Evolutionary conservation across 2,113 vertebrate species (phyloP).

Genomic region (Plecturocebus donacophilus): DNA sequence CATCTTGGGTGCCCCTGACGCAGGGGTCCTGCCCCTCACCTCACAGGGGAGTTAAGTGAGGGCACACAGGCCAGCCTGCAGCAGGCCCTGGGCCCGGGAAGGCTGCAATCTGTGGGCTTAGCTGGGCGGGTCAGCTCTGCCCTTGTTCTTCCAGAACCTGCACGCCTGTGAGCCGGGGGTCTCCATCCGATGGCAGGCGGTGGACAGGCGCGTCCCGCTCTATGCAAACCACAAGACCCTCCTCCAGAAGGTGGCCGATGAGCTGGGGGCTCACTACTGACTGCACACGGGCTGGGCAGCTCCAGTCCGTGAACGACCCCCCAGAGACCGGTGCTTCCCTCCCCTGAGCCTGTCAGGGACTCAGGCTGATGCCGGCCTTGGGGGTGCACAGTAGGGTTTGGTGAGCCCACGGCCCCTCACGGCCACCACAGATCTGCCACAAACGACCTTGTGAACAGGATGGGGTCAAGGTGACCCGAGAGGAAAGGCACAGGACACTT

Average conservation of each 20-base stretch:
- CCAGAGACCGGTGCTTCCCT: not conserved
- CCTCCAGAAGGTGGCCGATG: constrained; percentile 84
- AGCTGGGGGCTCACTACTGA: constrained; percentile 87
- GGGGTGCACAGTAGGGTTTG: rapidly evolving
- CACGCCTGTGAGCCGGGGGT: constrained; percentile 48
- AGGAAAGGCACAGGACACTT: not conserved
- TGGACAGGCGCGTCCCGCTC: constrained; percentile 86
- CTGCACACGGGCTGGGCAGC: not conserved
- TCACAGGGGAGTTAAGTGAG: not conserved
- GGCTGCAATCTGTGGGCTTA: too few species aligned
- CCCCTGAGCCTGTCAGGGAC: not conserved
- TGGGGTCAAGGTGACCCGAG: rapidly evolving
- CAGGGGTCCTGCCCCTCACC: not conserved
- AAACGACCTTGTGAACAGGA: rapidly evolving
- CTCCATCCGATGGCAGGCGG: constrained; percentile 88
- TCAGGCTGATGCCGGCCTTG: not conserved
- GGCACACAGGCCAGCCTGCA: too few species aligned
- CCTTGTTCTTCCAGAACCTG: constrained; percentile 79
- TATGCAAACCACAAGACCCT: constrained; percentile 87
- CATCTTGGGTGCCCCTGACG: not conserved
- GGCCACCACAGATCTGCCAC: rapidly evolving
- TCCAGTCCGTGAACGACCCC: rapidly evolving
- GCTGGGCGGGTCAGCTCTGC: not conserved
- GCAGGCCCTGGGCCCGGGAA: too few species aligned
- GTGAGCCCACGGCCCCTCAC: rapidly evolving